Conservation (phyloP, 2,113 vertebrate species). For the Riparia riparia region DNA sequence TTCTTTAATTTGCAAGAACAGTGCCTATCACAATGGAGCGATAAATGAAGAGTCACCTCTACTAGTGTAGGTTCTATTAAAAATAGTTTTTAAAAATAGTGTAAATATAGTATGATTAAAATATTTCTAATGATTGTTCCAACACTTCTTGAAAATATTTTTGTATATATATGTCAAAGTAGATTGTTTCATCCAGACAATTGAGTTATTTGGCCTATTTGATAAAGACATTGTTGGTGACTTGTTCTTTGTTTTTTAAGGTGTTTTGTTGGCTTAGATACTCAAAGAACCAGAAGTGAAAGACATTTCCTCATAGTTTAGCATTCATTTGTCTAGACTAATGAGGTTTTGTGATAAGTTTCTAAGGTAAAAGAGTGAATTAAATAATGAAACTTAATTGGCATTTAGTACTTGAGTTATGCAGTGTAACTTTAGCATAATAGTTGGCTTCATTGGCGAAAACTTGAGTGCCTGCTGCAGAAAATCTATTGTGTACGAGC, state of each 20-base stretch:
- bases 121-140: not conserved
- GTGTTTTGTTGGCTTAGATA: not conserved
- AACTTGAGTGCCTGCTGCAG: slow-evolving; percentile 60
- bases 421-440: slow-evolving; percentile 51
- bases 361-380: not conserved
- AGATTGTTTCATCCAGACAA: not conserved
- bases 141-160: not conserved
- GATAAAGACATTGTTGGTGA: not conserved
- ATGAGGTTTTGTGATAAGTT: slow-evolving; percentile 24
- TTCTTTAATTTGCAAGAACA: not conserved
- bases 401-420: slow-evolving; percentile 55
- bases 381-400: slow-evolving; percentile 49
- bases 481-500: slow-evolving; percentile 76
- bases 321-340: slow-evolving; percentile 12
- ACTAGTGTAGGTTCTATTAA: not conserved
- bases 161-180: not conserved
- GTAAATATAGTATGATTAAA: not conserved
- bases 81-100: not conserved
- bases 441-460: slow-evolving; percentile 58
- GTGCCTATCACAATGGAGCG: not conserved
- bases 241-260: not conserved
- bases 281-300: not conserved
- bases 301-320: not conserved
- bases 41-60: not conserved
- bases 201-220: not conserved